These are phyloP conservation scores for Frankliniella fusca DNA, from an alignment of 2,888 invertebrate species.

Conservation along the genomic window DNA sequence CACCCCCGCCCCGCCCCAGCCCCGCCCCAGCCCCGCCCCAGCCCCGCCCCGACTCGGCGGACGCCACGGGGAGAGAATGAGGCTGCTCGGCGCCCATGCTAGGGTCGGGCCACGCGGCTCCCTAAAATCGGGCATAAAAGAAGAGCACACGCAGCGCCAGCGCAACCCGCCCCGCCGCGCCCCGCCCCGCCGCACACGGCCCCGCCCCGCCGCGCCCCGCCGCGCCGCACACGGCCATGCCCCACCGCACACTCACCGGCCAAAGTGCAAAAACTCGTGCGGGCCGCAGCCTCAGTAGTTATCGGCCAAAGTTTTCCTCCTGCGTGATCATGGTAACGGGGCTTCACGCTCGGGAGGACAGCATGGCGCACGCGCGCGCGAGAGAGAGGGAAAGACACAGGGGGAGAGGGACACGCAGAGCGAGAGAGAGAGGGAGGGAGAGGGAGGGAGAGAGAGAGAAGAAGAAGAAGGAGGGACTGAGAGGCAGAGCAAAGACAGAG, in stretches of 20 bases:
- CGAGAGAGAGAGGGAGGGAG: background rate
- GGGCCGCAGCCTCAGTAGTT: background rate
- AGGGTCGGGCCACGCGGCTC: background rate
- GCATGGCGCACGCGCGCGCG: background rate
- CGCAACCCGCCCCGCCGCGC: background rate
- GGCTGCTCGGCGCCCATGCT: background rate
- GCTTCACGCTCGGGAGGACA: background rate
- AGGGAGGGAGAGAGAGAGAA: background rate
- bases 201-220: background rate
- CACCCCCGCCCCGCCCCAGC: too few species aligned
- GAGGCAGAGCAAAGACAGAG: too few species aligned
- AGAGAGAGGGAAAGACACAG: background rate
- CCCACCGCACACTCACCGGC: background rate
- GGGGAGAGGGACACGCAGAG: background rate
- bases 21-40: too few species aligned
- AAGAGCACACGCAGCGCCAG: background rate
- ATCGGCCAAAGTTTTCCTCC: slow-evolving; percentile 23
- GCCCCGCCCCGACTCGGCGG: background rate
- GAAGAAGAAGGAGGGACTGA: too few species aligned
- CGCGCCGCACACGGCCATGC: too few species aligned
- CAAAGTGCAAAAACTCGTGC: slow-evolving; percentile 1
- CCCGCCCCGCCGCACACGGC: too few species aligned
- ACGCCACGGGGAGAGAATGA: background rate
- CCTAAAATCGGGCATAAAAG: slow-evolving; percentile 14
- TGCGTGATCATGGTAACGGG: background rate